These are phyloP conservation scores for Drosophila mayaguana DNA, from an alignment of 2,888 invertebrate species.

Conservation along the genomic window DNA sequence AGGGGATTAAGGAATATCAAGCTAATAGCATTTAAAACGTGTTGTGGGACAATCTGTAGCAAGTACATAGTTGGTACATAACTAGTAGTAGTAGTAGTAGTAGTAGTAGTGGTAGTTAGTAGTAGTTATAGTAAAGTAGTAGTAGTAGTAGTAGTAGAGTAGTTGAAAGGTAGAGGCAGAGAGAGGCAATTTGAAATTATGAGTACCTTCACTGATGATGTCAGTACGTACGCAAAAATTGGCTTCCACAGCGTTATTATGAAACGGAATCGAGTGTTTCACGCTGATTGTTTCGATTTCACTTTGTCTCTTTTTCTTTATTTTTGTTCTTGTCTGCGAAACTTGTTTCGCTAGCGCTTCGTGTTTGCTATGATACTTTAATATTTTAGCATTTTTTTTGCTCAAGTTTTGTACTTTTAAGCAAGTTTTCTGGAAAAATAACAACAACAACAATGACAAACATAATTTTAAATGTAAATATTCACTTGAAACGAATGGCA, in stretches of 20 bases:
- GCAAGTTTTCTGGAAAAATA: conserved; percentile 82
- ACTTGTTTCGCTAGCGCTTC: conserved; percentile 48
- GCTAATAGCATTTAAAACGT: conserved; percentile 44
- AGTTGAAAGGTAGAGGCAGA: conserved; percentile 54
- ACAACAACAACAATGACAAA: conserved; percentile 76
- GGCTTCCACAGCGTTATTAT: conserved; percentile 48
- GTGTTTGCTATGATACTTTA: conserved; percentile 22
- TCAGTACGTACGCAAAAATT: conserved; percentile 52
- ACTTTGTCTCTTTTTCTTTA: conserved; percentile 31
- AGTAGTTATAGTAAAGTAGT: conserved; percentile 25
- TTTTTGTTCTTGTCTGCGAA: conserved; percentile 38
- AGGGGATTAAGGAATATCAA: conserved; percentile 23
- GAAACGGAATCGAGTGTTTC: conserved; percentile 44
- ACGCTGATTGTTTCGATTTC: conserved; percentile 45
- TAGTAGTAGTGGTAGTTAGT: conserved; percentile 49
- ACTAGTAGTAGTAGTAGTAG: conserved; percentile 33
- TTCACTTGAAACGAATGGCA: conserved; percentile 26
- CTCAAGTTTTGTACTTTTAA: conserved; percentile 72
- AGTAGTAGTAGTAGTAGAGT: conserved; percentile 32
- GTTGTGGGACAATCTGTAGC: conserved; percentile 44
- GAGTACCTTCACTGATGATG: conserved; percentile 71
- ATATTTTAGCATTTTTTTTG: conserved; percentile 16
- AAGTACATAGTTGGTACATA: conserved; percentile 43
- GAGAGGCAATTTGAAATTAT: conserved; percentile 51
- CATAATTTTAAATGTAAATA: conserved; percentile 64